Evolutionary conservation across 2,888 invertebrate species (phyloP).

Genomic region (Iphiclides podalirius): DNA sequence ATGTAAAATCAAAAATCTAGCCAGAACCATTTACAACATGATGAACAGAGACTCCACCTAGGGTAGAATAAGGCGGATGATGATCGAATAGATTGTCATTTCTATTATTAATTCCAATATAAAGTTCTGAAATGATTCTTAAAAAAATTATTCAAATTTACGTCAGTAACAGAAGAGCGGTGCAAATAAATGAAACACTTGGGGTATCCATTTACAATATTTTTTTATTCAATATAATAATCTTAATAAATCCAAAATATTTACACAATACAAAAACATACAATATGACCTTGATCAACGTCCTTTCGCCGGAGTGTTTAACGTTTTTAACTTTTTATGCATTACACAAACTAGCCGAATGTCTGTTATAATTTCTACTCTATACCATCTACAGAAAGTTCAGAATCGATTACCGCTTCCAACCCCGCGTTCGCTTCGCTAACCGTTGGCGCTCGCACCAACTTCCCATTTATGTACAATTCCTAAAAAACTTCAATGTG

Average conservation of each 20-base stretch:
- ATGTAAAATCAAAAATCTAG: too few species aligned
- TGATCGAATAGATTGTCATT: too few species aligned
- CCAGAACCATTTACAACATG: too few species aligned
- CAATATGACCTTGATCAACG: constrained; percentile 69
- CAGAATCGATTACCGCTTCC: constrained; percentile 34
- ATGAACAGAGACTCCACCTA: too few species aligned
- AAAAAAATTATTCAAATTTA: too few species aligned
- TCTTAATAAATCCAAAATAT: constrained; percentile 81
- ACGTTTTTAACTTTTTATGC: constrained; percentile 7
- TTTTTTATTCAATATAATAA: constrained; percentile 81
- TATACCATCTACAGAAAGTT: constrained; percentile 33
- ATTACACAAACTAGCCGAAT: constrained; percentile 34
- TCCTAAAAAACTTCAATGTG: not conserved
- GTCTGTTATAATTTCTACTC: constrained; percentile 31
- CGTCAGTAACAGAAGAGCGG: too few species aligned
- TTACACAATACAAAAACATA: constrained; percentile 80
- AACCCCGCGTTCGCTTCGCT: not conserved
- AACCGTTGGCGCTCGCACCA: not conserved
- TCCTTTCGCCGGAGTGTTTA: constrained; percentile 49
- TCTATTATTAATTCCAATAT: too few species aligned
- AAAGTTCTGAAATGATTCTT: too few species aligned
- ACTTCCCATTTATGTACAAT: constrained; percentile 8
- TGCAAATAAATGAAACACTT: constrained; percentile 42
- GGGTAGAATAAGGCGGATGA: too few species aligned
- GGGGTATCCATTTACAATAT: constrained; percentile 68